Base-by-base conservation (phyloP, 2,113 vertebrate species). In the Embiotoca jacksoni region DNA sequence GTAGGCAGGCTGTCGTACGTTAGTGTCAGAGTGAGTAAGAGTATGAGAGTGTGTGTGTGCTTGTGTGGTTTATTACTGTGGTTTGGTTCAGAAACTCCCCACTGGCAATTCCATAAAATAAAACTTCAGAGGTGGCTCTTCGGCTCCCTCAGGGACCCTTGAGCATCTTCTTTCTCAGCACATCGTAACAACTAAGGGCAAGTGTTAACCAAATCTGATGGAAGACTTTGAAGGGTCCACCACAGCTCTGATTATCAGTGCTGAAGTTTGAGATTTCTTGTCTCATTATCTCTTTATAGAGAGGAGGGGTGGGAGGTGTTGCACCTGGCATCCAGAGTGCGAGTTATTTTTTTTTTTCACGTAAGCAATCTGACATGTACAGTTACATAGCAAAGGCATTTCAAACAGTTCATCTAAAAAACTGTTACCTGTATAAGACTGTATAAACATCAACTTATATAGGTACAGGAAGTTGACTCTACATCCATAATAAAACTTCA, bases 41-140 rank as follows among this genome's bases (percentile, higher is more conserved):
- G 23, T 23, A 23, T 23, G 23, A 23, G 23, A 23, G 69, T 83
- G 59, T 57, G 47, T 60, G 3, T 58, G 63, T 36, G 58, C 57
- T 58, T 33, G 16, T 85, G 64, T 62, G 50, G 35, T 89, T 90
- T 88, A 85, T 84, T 82, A 37, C 72, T 62, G 74, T 55, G 79
- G 70, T 74, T 78, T 56, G 54, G 79, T 72, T 78, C 56, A 79
- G 64, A 61, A 81, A 89, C 75, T 87, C 78, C 61, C 82, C 10
- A 66, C 65, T 47, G 78, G 59, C 83, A 81, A 78, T 89, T 89
- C 72, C 84, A 86, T 85, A 62, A 82, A 85, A 80, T 66, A 49
- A 68, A 87, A 77, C 77, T 88, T 85, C 49, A 73, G 75, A 78
- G 63, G 77, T 57, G 74, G 63, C 65, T 78, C 67, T 77, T 71